phyloP scores from a whole-genome alignment of 2,113 vertebrate genomes.

The Emydura subglobosa region DNA sequence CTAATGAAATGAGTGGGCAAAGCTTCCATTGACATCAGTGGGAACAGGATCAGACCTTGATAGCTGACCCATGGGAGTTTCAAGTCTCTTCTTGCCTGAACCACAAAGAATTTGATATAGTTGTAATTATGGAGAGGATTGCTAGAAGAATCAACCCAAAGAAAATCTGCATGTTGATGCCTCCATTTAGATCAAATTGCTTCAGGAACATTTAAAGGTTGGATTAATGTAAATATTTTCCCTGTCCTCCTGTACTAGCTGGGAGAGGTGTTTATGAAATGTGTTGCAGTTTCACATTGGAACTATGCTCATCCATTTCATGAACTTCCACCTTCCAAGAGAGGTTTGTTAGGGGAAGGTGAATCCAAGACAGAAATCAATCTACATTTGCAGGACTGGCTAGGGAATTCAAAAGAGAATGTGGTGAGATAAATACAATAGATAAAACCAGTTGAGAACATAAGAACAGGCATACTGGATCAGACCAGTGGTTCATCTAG shows the following conservation, averaged over 20 bases:
- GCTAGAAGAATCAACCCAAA: not conserved
- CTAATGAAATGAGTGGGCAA: not conserved
- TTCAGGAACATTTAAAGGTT: not conserved
- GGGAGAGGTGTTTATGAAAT: not conserved
- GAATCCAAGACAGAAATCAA: not conserved
- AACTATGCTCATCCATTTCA: not conserved
- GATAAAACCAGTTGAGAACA: too few relatives aligned
- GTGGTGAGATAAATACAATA: too few relatives aligned
- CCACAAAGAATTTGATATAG: not conserved
- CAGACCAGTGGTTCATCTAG: too few relatives aligned
- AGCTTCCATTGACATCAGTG: not conserved
- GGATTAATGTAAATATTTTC: not conserved
- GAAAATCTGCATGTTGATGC: not conserved
- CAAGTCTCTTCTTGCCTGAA: not conserved
- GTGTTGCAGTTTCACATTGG: not conserved
- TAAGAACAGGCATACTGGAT: too few relatives aligned
- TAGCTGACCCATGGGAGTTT: not conserved
- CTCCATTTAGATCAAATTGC: not conserved
- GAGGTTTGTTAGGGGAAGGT: not conserved
- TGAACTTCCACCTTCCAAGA: not conserved
- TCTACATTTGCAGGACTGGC: not conserved
- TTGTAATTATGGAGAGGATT: not conserved
- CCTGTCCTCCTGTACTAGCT: not conserved
- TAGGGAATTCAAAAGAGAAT: not conserved
- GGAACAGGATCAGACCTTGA: not conserved